A percentile compares a stretch with the other conserved stretches of the same genome.
Conservation (phyloP, 2,797 vertebrate species). For the Tokudaia muenninki region DNA sequence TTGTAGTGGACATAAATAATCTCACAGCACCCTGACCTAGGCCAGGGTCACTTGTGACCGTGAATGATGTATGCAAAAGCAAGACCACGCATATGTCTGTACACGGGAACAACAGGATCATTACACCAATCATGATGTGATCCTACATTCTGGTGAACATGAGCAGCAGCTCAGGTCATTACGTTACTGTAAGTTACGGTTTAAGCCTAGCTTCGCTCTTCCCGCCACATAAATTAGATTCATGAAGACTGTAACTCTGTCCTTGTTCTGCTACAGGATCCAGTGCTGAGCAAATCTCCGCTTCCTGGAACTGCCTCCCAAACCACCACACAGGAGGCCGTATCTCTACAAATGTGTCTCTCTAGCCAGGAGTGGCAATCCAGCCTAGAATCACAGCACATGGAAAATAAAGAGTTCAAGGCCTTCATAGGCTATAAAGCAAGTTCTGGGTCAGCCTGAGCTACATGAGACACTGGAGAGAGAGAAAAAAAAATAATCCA, state of each 20-base stretch:
- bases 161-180: neutral
- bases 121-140: neutral
- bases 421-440: neutral
- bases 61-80: neutral
- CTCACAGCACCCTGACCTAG: neutral
- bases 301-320: neutral
- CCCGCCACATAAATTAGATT: neutral
- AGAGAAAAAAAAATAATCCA: neutral
- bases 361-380: neutral
- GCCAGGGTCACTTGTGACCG: rapidly evolving
- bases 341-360: neutral
- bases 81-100: neutral
- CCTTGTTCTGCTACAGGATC: neutral
- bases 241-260: neutral
- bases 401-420: neutral
- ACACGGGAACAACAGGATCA: neutral
- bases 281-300: neutral
- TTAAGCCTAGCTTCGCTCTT: constrained; percentile 4
- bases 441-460: neutral
- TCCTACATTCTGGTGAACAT: neutral
- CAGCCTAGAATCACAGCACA: neutral
- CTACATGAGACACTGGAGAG: neutral
- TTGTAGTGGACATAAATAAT: neutral
- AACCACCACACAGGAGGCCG: neutral
- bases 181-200: neutral